Conservation (phyloP, 2,888 invertebrate genomes). For the Ganaspis brasiliensis region DNA sequence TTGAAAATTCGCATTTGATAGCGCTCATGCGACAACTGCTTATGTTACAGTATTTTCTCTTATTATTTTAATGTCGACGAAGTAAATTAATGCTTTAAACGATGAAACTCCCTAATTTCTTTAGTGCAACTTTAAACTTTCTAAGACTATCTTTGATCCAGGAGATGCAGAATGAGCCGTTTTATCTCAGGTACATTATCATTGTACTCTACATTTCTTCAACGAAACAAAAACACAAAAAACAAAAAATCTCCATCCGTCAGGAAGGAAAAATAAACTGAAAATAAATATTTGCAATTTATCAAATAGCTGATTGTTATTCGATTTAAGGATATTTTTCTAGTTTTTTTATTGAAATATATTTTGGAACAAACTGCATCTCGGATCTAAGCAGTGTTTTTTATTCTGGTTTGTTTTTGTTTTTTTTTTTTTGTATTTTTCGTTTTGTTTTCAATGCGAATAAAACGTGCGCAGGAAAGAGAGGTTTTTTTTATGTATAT, state of each 20-base stretch:
- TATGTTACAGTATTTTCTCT: slow-evolving; percentile 3
- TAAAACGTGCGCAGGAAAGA: slow-evolving; percentile 11
- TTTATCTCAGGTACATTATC: slow-evolving; percentile 51
- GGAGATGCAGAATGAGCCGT: slow-evolving; percentile 50
- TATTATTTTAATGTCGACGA: slow-evolving; percentile 16
- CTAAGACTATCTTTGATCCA: slow-evolving; percentile 23
- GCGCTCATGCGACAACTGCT: slow-evolving; percentile 28
- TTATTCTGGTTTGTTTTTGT: no score
- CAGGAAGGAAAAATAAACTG: no score
- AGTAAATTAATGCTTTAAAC: slow-evolving; percentile 29
- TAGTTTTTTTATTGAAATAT: neutral
- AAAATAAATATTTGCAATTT: no score
- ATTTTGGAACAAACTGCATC: slow-evolving; percentile 2
- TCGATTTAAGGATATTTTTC: no score
- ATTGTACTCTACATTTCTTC: slow-evolving; percentile 50
- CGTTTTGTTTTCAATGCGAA: neutral
- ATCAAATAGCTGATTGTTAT: no score
- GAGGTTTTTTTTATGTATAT: slow-evolving; percentile 28
- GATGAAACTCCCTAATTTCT: slow-evolving; percentile 23
- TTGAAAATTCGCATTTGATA: slow-evolving; percentile 19
- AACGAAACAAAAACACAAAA: neutral
- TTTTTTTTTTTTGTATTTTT: no score
- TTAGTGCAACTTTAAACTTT: slow-evolving; percentile 31
- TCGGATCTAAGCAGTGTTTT: no score
- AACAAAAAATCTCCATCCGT: neutral